Evolutionary conservation across 2,888 invertebrate genomes (phyloP).

Genomic region (Drosophila hawaiiensis): DNA sequence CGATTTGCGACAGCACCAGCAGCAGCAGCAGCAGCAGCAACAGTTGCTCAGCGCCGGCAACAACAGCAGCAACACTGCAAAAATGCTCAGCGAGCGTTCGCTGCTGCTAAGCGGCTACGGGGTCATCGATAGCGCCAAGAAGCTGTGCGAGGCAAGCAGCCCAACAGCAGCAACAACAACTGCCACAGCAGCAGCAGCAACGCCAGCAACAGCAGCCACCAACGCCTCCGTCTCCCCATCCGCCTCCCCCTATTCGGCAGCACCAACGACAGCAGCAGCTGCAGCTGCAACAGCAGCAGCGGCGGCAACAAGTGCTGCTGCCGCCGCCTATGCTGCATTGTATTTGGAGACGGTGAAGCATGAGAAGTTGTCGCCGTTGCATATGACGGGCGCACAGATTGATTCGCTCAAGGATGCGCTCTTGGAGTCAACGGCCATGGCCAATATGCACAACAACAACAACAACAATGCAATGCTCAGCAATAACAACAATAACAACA

Average conservation of each 20-base stretch:
- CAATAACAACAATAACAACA: slow-evolving; percentile 70
- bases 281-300: slow-evolving; percentile 46
- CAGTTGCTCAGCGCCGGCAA: slow-evolving; percentile 39
- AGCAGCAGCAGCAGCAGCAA: slow-evolving; percentile 37
- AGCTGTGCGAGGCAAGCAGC: slow-evolving; percentile 78
- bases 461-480: slow-evolving; percentile 68
- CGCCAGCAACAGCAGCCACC: slow-evolving; percentile 30
- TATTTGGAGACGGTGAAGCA: slow-evolving; percentile 84
- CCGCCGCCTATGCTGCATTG: slow-evolving; percentile 79
- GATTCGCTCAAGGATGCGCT: slow-evolving; percentile 82
- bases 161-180: slow-evolving; percentile 37
- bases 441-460: slow-evolving; percentile 69
- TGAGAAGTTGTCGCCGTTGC: slow-evolving; percentile 81
- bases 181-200: slow-evolving; percentile 21
- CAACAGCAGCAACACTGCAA: slow-evolving; percentile 60
- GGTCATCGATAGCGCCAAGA: slow-evolving; percentile 81
- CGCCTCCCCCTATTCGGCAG: slow-evolving; percentile 26
- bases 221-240: not conserved
- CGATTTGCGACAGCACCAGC: slow-evolving; percentile 60
- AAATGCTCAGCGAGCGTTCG: slow-evolving; percentile 85
- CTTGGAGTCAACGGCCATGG: slow-evolving; percentile 76
- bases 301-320: slow-evolving; percentile 59
- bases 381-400: slow-evolving; percentile 68
- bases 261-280: slow-evolving; percentile 52
- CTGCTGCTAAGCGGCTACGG: slow-evolving; percentile 83